Base-by-base conservation (phyloP, 2,888 invertebrate genomes). In the Anarsia innoxiella region DNA sequence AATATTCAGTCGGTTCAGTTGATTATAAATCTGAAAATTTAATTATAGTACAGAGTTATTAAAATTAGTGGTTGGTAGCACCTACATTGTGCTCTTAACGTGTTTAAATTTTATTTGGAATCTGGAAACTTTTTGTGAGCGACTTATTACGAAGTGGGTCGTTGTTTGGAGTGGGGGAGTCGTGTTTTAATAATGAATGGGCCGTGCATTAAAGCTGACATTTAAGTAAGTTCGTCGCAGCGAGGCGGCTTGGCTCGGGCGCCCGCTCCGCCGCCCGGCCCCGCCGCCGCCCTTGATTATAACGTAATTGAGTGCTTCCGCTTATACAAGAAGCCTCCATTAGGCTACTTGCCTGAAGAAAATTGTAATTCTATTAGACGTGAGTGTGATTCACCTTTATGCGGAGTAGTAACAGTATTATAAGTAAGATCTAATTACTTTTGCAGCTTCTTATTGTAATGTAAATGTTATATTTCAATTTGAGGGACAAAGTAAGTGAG, bases 221-320 rank as follows among this genome's bases (percentile, higher is more conserved):
- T 63, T 62, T 56, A 52, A 56, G 55, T 51, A 46, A 46, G 51
- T 42, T 44, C 45, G 47, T 37, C 34, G 40, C 16, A n/a, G n/a
- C n/a, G n/a, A n/a, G n/a, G n/a, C n/a, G n/a, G n/a, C n/a, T n/a
- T n/a, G n/a, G n/a, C n/a, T n/a, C n/a, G 15, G n/a, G 46, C 3
- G 28, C 36, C n/a, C 38, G 41, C 45, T 40, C 49, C 44, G 41
- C 13, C 15, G 16, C 8, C 1, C 13, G n/a, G 10, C 8, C 10
- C 23, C 12, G 23, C 28, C n/a, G 10, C 19, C 12, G 14, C 15
- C 60, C 62, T 60, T 67, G 69, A 69, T 71, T 76, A 72, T 67
- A 65, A 64, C 56, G 52, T 74, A 76, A 77, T 77, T 75, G 69
- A 79, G 76, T 69, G 63, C 68, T 71, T 76, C 75, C 71, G 66